Base-by-base conservation (phyloP, 2,113 vertebrate species). In the Hyaena hyaena region DNA sequence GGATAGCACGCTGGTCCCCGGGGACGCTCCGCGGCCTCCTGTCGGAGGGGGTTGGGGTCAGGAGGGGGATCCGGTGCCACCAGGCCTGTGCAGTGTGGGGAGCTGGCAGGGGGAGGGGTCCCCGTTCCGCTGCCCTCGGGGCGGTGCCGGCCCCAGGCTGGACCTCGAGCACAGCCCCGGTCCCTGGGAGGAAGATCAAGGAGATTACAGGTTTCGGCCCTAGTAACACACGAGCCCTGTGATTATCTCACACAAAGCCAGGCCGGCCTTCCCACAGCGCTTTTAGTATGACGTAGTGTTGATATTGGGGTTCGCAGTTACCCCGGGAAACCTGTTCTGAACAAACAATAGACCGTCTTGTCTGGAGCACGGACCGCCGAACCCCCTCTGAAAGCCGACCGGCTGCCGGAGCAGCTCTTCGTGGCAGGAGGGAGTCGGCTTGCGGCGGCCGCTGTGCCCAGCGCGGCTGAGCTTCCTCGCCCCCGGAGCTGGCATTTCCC, bases 291-390 rank as follows among this genome's bases (percentile, higher is more conserved):
- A 80, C 48, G 45, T 55, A 0, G 14, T 28, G 77, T 95, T 84
- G 35, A 4, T 86, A 8, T 5, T 26, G 65, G 16, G 84, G 80
- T 71, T 82, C 65, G n/a, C n/a, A 14, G 43, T 90, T 39, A 71
- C 91, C 91, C 90, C 84, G 45, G 96, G 53, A 93, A 90, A 69
- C 50, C 63, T 50, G 28, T 26, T 88, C 93, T 80, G n/a, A 97
- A 86, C 31, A 81, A 90, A 90, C 65, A 19, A 65, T 31, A 76
- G 84, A 65, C 68, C 39, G 35, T 48, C 17, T 66, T 93, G 92
- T 63, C 69, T 90, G 76, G 65, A 87, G 39, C 35, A 10, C 17
- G 81, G 85, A 85, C 48, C 58, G 58, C 65, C 90, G 26, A 80
- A 79, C 23, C 5, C 2, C 11, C 9, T 58, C 9, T 69, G 79